Percentiles rank a stretch among this genome's conserved stretches.
Evolutionary conservation across 2,113 vertebrate genomes (phyloP).

Genomic region (Deroptyus accipitrinus): DNA sequence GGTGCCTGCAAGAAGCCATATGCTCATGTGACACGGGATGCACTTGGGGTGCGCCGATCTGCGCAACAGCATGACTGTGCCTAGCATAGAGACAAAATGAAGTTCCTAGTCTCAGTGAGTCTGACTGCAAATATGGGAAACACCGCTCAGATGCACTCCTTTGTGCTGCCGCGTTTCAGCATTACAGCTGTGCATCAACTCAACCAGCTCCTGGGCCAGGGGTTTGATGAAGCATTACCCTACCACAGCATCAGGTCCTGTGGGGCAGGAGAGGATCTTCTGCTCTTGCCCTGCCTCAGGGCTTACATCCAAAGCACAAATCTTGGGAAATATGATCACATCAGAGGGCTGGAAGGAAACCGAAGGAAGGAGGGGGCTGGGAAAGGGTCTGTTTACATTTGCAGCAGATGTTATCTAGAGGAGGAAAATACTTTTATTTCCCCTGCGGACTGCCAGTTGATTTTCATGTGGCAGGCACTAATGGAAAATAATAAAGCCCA

Average conservation of each 20-base stretch:
- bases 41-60: accelerated
- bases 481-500: constrained; percentile 80
- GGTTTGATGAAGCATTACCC: not conserved
- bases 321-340: not conserved
- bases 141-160: accelerated
- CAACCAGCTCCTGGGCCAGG: not conserved
- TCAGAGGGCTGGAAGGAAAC: not conserved
- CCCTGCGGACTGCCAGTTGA: constrained; percentile 67
- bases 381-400: constrained; percentile 60
- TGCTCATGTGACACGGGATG: accelerated
- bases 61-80: accelerated
- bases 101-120: not conserved
- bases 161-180: accelerated
- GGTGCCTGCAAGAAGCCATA: accelerated
- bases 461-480: constrained; percentile 72
- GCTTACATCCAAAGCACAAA: not conserved
- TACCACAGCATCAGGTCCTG: not conserved
- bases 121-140: not conserved
- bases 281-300: not conserved
- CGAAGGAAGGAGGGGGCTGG: not conserved
- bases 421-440: constrained; percentile 75
- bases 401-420: constrained; percentile 46
- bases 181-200: accelerated
- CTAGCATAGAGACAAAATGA: not conserved
- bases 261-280: accelerated